Percentiles rank a stretch among this genome's conserved stretches.
phyloP scores from a whole-genome alignment of 1,140 invertebrate species.

The Cyrtorhinus lividipennis region DNA sequence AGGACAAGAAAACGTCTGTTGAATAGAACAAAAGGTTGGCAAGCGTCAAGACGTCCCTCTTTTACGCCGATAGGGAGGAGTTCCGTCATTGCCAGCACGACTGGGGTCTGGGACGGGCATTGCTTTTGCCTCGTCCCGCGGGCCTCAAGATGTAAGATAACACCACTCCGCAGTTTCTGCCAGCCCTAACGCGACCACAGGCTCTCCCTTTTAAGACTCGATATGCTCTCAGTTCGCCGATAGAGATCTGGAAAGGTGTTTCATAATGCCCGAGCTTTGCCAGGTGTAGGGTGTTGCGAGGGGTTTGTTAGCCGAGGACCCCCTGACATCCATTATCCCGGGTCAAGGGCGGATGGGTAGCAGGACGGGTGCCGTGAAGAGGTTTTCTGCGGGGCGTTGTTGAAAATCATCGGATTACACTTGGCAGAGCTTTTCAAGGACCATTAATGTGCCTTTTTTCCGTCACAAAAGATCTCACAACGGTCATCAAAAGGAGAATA shows the following conservation, averaged over 20 bases:
- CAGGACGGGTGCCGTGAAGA: no score
- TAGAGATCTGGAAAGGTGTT: neutral
- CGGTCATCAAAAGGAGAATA: no score
- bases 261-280: neutral
- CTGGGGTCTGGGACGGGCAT: no score
- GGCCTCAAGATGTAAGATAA: neutral
- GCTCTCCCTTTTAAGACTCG: neutral
- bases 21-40: neutral
- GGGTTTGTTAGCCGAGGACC: no score
- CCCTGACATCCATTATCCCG: no score
- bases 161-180: neutral
- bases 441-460: no score
- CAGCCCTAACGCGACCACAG: no score
- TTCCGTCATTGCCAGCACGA: neutral
- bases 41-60: neutral
- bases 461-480: no score
- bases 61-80: neutral
- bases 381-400: no score
- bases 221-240: neutral
- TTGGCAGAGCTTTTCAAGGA: no score
- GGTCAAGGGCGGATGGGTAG: no score
- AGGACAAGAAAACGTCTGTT: slow-evolving; percentile 1
- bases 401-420: no score
- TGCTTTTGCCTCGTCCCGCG: neutral
- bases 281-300: neutral